These are phyloP conservation scores for Heliconius hewitsoni DNA, from an alignment of 1,140 invertebrate genomes.

Conservation along the genomic window DNA sequence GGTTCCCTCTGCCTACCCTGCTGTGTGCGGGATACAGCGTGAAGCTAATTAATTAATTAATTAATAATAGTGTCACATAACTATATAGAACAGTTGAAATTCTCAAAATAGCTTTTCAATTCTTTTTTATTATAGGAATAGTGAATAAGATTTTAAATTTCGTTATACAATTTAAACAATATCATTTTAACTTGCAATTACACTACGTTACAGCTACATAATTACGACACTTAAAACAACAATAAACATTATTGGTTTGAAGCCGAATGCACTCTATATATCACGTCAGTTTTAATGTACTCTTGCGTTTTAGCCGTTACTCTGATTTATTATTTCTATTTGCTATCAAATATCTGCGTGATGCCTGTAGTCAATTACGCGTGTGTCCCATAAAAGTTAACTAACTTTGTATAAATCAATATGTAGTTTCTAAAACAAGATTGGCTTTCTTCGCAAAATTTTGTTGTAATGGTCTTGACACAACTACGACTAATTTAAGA, in stretches of 20 bases:
- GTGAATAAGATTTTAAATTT: no score
- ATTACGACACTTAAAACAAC: not conserved
- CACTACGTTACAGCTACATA: not conserved
- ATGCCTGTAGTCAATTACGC: not conserved
- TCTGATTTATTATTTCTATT: constrained; percentile 30
- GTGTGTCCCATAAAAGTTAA: not conserved
- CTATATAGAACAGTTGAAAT: no score
- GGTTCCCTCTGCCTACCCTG: no score
- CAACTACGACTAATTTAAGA: no score
- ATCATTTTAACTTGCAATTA: no score
- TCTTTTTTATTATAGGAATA: no score
- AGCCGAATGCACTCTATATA: not conserved
- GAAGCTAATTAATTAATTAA: no score
- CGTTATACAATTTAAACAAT: no score
- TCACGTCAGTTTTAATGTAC: constrained; percentile 23
- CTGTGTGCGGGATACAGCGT: no score
- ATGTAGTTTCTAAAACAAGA: not conserved
- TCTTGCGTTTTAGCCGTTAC: constrained; percentile 17
- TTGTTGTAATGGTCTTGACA: no score
- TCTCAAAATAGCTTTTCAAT: not conserved
- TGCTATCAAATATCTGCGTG: constrained; percentile 17
- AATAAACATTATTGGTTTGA: not conserved
- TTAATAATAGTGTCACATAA: no score
- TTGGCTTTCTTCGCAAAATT: no score
- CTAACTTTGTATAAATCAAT: not conserved